Evolutionary conservation across 1,140 invertebrate species (phyloP).

Genomic region (Eriosoma lanigerum): DNA sequence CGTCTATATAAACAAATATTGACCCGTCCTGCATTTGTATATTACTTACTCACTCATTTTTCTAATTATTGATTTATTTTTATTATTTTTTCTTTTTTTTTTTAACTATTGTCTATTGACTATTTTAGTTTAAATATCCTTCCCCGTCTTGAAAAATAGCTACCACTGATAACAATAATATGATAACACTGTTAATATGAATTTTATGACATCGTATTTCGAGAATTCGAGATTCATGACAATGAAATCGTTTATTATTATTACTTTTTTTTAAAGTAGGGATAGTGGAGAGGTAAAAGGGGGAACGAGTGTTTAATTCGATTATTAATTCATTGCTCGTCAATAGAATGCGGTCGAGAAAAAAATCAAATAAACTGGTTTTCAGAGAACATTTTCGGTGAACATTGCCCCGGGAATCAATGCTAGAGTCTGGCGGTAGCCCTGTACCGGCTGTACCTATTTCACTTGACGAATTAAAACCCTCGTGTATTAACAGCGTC

Average conservation of each 20-base stretch:
- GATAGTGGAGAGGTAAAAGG: too few relatives aligned
- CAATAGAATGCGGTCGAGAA: neutral
- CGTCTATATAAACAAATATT: too few relatives aligned
- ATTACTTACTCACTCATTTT: too few relatives aligned
- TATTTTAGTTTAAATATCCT: too few relatives aligned
- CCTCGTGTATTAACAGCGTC: neutral
- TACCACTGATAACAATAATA: too few relatives aligned
- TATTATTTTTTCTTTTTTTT: too few relatives aligned
- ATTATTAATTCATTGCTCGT: conserved; percentile 24
- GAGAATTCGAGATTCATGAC: neutral
- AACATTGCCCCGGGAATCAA: neutral
- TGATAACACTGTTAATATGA: too few relatives aligned
- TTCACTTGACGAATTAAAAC: neutral
- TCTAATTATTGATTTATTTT: too few relatives aligned
- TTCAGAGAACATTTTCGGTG: conserved; percentile 36
- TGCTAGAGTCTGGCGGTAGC: neutral
- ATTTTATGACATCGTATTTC: neutral
- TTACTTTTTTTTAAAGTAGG: neutral
- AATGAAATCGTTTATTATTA: neutral
- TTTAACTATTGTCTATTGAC: too few relatives aligned
- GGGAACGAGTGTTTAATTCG: neutral
- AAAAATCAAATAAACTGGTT: conserved; percentile 21
- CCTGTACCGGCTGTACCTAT: neutral
- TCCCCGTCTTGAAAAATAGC: too few relatives aligned
- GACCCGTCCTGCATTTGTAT: too few relatives aligned